Evolutionary conservation across 2,888 invertebrate genomes (phyloP).

Genomic region (Drosophila meridionalis): DNA sequence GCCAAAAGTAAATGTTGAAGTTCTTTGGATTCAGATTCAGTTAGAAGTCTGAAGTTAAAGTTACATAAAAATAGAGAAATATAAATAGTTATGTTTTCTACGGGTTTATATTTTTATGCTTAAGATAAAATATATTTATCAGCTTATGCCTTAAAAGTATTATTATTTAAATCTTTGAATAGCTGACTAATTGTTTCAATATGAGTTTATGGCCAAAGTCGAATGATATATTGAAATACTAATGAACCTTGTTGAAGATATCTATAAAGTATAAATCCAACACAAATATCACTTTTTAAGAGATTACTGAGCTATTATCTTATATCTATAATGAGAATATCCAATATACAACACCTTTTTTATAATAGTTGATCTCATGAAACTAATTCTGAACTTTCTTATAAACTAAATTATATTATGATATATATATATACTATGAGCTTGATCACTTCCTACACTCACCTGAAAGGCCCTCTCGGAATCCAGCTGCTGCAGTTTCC

Average conservation of each 20-base stretch:
- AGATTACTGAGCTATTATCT: not conserved
- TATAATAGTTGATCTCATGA: not conserved
- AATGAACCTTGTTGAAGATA: not conserved
- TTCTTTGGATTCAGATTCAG: not conserved
- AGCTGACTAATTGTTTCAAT: not conserved
- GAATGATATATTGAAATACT: not conserved
- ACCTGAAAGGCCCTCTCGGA: conserved; percentile 60
- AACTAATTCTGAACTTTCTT: not conserved
- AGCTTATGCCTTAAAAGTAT: not conserved
- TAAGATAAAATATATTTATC: not conserved
- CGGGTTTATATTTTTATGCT: not conserved
- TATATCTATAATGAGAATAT: not conserved
- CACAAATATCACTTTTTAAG: not conserved
- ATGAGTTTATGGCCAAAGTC: not conserved
- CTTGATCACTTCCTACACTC: conserved; percentile 26
- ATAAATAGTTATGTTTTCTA: not conserved
- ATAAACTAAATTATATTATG: not conserved
- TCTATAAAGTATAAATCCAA: not conserved
- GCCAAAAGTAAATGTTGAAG: conserved; percentile 8
- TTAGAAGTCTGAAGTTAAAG: not conserved
- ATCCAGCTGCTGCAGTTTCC: conserved; percentile 43
- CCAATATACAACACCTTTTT: not conserved
- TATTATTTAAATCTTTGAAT: not conserved
- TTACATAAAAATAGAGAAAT: not conserved
- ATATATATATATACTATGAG: not conserved